Evolutionary conservation across 1,140 invertebrate genomes (phyloP), one percentile per base, ranked within the genome.

Genomic region (Drosophila nebulosa): DNA sequence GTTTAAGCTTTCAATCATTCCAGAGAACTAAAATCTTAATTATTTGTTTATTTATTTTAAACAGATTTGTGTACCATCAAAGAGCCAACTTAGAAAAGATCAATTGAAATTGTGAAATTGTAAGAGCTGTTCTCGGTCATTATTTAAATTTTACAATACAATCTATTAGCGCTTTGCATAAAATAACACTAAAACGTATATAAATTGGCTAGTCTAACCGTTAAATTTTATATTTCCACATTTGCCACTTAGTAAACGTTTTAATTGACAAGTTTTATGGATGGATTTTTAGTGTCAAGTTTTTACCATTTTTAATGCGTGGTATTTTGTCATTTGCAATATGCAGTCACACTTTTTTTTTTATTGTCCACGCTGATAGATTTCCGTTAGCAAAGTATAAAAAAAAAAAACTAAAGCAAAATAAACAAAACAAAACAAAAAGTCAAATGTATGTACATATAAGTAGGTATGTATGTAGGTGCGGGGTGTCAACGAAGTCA

Each of bases 381-480:
- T 58, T 35, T 39, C 55, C 71, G 58, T 69, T 71, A 69, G 64
- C 39, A 61, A 63, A 74, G 57, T n/a, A n/a, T n/a, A 63, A 50
- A 9, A 59, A 39, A 35, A 18, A 14, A 71, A 58, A 32, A 64
- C 39, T 56, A 18, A 35, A 22, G 21, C 55, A 58, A 27, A 18
- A 7, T 24, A 55, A 16, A 51, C 32, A 10, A 42, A 18, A 7
- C 7, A 21, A 46, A 46, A 46, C 39, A 46, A 46, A 46, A 16
- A 18, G 9, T 9, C 2, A 46, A 46, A 21, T 16, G 39, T 42
- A 42, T 14, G 36, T 39, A 39, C 1, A 39, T 39, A 16, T 14
- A 6, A 6, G 27, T 39, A 39, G 4, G n/a, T 16, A 39, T 1
- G 16, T 42, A 36, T n/a, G n/a, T 36, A 36, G 39, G 2, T 18